Evolutionary conservation across 2,888 invertebrate species (phyloP).

Genomic region (Ophion costatus): DNA sequence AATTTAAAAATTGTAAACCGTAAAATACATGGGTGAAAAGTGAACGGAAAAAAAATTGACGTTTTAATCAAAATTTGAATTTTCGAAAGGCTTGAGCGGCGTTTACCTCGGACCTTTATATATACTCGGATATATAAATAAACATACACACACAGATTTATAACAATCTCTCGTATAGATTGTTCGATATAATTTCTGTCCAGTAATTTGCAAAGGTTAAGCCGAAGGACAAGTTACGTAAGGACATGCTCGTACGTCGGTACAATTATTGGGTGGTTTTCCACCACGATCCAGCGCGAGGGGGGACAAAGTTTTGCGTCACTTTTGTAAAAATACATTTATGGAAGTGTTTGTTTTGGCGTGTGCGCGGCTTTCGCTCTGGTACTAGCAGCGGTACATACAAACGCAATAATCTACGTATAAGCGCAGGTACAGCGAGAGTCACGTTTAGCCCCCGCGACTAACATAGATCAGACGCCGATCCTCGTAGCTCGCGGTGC

Average conservation of each 20-base stretch:
- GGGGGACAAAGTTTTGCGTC: conserved; percentile 15
- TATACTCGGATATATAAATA: no score
- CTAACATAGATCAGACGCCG: conserved; percentile 43
- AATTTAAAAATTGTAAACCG: no score
- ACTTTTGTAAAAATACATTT: conserved; percentile 33
- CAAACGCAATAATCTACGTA: conserved; percentile 33
- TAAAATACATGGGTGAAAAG: no score
- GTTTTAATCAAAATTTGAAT: no score
- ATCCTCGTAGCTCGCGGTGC: conserved; percentile 57
- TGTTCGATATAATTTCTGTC: neutral
- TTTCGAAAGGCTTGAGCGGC: no score
- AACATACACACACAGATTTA: no score
- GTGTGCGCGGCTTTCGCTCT: conserved; percentile 29
- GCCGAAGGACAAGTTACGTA: neutral
- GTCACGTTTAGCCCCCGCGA: conserved; percentile 52
- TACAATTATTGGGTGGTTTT: conserved; percentile 21
- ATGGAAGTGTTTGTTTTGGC: conserved; percentile 24
- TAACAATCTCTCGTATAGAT: neutral
- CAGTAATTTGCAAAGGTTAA: neutral
- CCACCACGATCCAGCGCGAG: neutral
- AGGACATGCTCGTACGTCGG: conserved; percentile 3
- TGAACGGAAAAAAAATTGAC: no score
- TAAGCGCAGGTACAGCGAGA: conserved; percentile 24
- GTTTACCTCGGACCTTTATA: no score
- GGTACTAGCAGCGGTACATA: conserved; percentile 6